Percentiles rank a stretch among this genome's conserved stretches.
These are phyloP conservation scores for Meandrusa payeni DNA, from an alignment of 2,888 invertebrate species.

Conservation along the genomic window DNA sequence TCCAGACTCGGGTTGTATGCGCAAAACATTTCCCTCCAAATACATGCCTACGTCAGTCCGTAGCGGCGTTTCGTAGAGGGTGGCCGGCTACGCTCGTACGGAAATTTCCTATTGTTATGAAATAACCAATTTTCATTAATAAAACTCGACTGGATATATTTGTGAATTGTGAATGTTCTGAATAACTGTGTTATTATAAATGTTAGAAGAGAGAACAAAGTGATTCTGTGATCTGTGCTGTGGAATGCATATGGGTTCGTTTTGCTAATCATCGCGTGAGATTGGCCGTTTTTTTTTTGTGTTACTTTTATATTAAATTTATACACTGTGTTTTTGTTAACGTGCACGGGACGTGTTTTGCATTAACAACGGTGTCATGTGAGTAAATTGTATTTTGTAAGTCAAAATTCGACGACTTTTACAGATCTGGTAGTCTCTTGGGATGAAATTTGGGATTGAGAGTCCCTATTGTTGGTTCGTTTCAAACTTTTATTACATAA, in stretches of 20 bases:
- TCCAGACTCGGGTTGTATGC: constrained; percentile 34
- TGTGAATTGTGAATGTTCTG: constrained; percentile 16
- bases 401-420: background rate
- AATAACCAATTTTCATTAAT: constrained; percentile 45
- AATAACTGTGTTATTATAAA: constrained; percentile 18
- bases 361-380: constrained; percentile 27
- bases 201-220: background rate
- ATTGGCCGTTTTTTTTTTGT: constrained; percentile 31
- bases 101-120: constrained; percentile 36
- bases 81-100: constrained; percentile 33
- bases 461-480: too few relatives aligned
- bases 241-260: constrained; percentile 22
- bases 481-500: too few relatives aligned
- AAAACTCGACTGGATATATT: constrained; percentile 38
- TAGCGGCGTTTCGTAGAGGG: constrained; percentile 43
- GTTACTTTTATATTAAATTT: constrained; percentile 27
- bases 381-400: constrained; percentile 22
- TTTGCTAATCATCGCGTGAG: constrained; percentile 28
- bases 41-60: constrained; percentile 59
- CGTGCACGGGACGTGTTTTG: too few relatives aligned
- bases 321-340: constrained; percentile 25
- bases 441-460: constrained; percentile 1
- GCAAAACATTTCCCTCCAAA: constrained; percentile 49
- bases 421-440: background rate
- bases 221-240: background rate